Percentiles rank a stretch among this genome's conserved stretches.
These are phyloP conservation scores for Diadema setosum DNA, from an alignment of 35 echinoderm and acorn worm species.

Conservation along the genomic window DNA sequence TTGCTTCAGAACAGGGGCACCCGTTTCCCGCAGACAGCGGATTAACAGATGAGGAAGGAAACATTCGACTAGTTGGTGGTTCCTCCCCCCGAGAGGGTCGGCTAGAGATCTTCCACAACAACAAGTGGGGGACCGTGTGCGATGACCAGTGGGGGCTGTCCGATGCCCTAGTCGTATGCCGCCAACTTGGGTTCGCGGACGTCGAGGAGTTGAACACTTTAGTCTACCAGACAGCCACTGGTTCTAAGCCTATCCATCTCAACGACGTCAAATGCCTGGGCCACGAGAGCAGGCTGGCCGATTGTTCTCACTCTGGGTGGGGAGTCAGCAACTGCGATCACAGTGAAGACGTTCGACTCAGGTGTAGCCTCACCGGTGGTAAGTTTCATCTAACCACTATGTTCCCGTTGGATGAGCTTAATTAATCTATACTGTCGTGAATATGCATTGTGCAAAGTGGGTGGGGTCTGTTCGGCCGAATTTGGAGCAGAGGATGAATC, in stretches of 20 bases:
- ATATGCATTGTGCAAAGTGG: no score
- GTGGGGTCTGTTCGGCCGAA: no score
- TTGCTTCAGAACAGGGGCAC: no score
- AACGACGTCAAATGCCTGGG: neutral
- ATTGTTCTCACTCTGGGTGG: neutral
- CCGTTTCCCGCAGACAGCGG: no score
- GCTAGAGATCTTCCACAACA: slow-evolving; percentile 8
- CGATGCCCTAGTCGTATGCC: neutral
- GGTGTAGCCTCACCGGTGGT: no score
- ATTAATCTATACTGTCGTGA: no score
- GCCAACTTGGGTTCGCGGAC: neutral
- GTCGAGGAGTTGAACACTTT: neutral
- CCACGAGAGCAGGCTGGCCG: neutral
- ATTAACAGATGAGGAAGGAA: no score
- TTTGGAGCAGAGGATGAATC: no score
- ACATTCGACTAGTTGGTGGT: neutral
- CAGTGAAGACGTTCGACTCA: neutral
- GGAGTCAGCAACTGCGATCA: neutral
- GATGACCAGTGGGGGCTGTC: no score
- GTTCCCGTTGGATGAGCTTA: no score
- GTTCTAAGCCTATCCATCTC: neutral
- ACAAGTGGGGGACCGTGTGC: slow-evolving; percentile 31
- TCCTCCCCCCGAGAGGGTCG: neutral
- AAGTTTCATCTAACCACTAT: no score
- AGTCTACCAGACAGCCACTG: no score